phyloP scores from a whole-genome alignment of 2,888 invertebrate species.

The Athalia cordata region DNA sequence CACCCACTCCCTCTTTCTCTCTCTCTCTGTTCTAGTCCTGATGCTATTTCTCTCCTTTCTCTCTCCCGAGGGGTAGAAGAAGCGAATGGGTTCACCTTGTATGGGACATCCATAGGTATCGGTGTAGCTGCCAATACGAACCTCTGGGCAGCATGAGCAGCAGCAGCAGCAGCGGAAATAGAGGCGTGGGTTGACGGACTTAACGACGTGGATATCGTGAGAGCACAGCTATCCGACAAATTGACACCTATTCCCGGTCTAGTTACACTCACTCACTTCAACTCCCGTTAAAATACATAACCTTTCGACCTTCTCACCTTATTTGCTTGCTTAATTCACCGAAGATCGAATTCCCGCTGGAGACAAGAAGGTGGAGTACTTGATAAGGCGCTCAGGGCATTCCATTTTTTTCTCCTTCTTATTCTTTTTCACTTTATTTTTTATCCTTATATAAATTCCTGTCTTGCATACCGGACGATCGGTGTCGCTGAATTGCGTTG shows the following conservation, averaged over 20 bases:
- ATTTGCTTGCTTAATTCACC: neutral
- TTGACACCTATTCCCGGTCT: constrained; percentile 39
- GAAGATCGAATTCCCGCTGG: neutral
- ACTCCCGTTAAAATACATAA: constrained; percentile 20
- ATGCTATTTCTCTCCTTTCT: neutral
- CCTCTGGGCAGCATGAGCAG: neutral
- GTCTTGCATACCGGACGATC: neutral
- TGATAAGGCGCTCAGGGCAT: neutral
- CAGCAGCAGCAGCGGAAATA: neutral
- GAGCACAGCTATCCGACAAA: constrained; percentile 37
- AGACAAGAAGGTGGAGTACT: neutral
- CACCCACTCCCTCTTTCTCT: neutral
- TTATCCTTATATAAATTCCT: neutral
- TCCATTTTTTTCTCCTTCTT: no score
- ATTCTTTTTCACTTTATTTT: no score
- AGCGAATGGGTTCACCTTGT: no score
- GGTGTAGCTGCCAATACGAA: neutral
- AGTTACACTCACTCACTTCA: constrained; percentile 10
- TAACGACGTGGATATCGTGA: constrained; percentile 39
- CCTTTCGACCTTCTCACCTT: constrained; percentile 22
- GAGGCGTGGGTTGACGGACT: constrained; percentile 38
- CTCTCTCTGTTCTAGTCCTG: neutral
- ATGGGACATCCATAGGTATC: no score
- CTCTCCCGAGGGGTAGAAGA: no score
- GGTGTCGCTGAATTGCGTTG: neutral